phyloP scores from a whole-genome alignment of 2,797 vertebrate genomes.

The Enteromius argenteus region DNA sequence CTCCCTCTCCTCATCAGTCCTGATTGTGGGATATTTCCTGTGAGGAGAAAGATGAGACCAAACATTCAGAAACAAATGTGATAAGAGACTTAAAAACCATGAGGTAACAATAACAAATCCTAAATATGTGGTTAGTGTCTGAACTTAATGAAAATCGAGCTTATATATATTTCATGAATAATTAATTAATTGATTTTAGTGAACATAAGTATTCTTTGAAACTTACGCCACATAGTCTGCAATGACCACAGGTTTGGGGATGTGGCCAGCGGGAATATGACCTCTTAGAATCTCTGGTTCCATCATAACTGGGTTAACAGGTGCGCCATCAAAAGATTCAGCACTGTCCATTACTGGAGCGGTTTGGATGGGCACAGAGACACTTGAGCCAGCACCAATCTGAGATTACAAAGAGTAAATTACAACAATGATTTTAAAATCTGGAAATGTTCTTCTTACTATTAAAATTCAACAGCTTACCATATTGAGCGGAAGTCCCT shows the following conservation, averaged over 20 bases:
- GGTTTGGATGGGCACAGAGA: constrained; percentile 65
- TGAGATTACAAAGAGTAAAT: constrained; percentile 52
- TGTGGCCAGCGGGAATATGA: constrained; percentile 90
- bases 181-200: neutral
- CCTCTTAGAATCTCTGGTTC: constrained; percentile 82
- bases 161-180: neutral
- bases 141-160: neutral
- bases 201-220: neutral
- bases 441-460: neutral
- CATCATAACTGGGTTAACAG: constrained; percentile 49
- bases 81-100: neutral
- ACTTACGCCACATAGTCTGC: constrained; percentile 96
- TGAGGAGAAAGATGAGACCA: neutral
- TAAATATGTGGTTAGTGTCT: neutral
- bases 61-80: neutral
- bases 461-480: constrained; percentile 71
- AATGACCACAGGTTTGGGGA: constrained; percentile 92
- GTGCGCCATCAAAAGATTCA: constrained; percentile 62
- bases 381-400: constrained; percentile 68
- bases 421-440: neutral
- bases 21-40: constrained; percentile 92
- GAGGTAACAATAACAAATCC: neutral
- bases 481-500: constrained; percentile 77
- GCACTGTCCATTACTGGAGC: constrained; percentile 68
- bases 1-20: constrained; percentile 87